Conservation (phyloP, 1,140 invertebrate genomes). For the Bombus impatiens region DNA sequence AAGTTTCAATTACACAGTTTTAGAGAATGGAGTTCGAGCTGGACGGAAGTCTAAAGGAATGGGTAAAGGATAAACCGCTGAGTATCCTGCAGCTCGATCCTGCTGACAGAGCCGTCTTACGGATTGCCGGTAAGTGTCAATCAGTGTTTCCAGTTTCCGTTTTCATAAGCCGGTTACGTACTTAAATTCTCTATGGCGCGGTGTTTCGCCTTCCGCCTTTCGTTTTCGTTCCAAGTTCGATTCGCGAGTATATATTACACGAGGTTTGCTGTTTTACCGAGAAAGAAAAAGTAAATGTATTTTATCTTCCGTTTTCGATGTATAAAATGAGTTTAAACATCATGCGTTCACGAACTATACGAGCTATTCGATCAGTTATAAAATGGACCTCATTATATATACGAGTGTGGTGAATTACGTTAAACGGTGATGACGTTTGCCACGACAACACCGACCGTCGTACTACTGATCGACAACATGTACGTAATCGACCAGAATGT, state of each 20-base stretch:
- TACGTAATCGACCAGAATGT: slow-evolving; percentile 42
- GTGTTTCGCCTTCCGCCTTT: slow-evolving; percentile 34
- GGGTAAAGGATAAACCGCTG: slow-evolving; percentile 97
- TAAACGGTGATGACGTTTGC: background rate
- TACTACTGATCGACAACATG: background rate
- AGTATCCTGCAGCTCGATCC: slow-evolving; percentile 97
- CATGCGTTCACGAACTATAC: background rate
- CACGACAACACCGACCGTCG: background rate
- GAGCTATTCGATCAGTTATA: background rate
- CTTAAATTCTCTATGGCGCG: background rate
- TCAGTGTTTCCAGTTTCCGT: slow-evolving; percentile 3
- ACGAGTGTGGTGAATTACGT: slow-evolving; percentile 9
- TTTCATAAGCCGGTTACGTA: slow-evolving; percentile 29
- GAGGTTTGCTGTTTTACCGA: background rate
- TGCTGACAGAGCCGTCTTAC: slow-evolving; percentile 95
- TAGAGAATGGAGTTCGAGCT: slow-evolving; percentile 90
- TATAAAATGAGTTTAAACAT: background rate
- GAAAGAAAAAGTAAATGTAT: background rate
- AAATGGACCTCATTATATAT: background rate
- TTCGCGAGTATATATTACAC: background rate
- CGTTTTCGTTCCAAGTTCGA: background rate
- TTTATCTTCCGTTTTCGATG: background rate
- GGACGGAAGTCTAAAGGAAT: slow-evolving; percentile 94
- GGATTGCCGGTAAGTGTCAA: slow-evolving; percentile 93
- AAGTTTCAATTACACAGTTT: slow-evolving; percentile 9